These are phyloP conservation scores for Nephrotoma flavescens DNA, from an alignment of 2,888 invertebrate species.

Conservation along the genomic window DNA sequence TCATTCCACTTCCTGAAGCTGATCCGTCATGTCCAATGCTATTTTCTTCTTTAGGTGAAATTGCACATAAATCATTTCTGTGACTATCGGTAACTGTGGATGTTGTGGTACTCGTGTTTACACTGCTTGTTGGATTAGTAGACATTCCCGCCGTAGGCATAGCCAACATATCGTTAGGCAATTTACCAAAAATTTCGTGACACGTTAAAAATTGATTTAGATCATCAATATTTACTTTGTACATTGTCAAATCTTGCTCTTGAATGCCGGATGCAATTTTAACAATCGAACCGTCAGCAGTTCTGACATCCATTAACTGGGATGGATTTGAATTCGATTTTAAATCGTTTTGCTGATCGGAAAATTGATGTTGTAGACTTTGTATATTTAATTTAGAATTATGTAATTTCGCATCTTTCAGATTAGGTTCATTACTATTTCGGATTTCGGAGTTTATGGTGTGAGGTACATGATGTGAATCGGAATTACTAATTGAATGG, in stretches of 20 bases:
- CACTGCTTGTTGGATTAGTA: constrained; percentile 18
- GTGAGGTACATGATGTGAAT: background rate
- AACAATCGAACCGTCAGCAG: constrained; percentile 56
- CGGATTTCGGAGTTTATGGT: constrained; percentile 17
- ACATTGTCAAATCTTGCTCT: constrained; percentile 36
- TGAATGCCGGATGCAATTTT: constrained; percentile 38
- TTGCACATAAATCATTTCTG: constrained; percentile 15
- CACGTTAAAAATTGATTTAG: constrained; percentile 71
- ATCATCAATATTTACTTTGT: constrained; percentile 46
- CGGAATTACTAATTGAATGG: background rate
- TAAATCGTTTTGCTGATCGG: background rate
- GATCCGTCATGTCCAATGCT: constrained; percentile 15
- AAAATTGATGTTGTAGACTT: background rate
- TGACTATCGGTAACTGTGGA: constrained; percentile 12
- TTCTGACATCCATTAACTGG: constrained; percentile 41
- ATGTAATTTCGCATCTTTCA: background rate
- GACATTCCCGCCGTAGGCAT: constrained; percentile 36
- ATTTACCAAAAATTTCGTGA: constrained; percentile 69
- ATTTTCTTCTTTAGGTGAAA: constrained; percentile 27
- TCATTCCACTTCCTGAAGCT: background rate
- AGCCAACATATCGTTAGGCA: constrained; percentile 33
- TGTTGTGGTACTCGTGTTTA: constrained; percentile 11
- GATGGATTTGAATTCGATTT: constrained; percentile 6
- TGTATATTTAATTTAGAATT: background rate
- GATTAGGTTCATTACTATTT: constrained; percentile 16